Evolutionary conservation across 2,888 invertebrate species (phyloP).

Genomic region (Parapristionchus giblindavisi): DNA sequence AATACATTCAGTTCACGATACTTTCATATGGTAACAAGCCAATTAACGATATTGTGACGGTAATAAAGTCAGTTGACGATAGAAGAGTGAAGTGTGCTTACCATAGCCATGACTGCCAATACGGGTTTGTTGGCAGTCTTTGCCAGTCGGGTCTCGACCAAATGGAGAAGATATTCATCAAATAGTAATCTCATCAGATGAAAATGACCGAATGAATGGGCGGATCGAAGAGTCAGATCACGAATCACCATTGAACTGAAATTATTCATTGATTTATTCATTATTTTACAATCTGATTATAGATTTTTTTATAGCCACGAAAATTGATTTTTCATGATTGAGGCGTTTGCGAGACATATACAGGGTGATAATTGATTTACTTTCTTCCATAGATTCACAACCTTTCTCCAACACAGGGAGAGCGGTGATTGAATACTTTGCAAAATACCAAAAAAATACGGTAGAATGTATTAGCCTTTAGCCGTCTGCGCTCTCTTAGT

Average conservation of each 20-base stretch:
- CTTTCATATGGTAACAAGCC: too few species aligned
- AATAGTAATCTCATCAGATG: constrained; percentile 95
- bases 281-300: too few species aligned
- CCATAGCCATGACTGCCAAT: constrained; percentile 39
- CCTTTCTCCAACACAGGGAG: too few species aligned
- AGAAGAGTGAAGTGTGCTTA: neutral
- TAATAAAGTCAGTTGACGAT: constrained; percentile 11
- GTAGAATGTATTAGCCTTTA: too few species aligned
- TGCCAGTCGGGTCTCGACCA: constrained; percentile 79
- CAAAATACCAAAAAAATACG: neutral
- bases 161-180: constrained; percentile 98
- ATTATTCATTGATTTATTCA: too few species aligned
- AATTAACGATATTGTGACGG: too few species aligned
- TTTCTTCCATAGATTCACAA: too few species aligned
- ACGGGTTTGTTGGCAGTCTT: constrained; percentile 43
- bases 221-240: constrained; percentile 92
- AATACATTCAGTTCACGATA: too few species aligned
- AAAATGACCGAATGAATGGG: constrained; percentile 98
- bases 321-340: too few species aligned
- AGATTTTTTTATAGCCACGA: too few species aligned
- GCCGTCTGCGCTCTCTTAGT: too few species aligned
- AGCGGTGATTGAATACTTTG: neutral
- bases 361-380: neutral
- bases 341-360: too few species aligned
- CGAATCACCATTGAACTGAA: constrained; percentile 93